Evolutionary conservation across 2,888 invertebrate genomes (phyloP).

Genomic region (Cantharis rufa): DNA sequence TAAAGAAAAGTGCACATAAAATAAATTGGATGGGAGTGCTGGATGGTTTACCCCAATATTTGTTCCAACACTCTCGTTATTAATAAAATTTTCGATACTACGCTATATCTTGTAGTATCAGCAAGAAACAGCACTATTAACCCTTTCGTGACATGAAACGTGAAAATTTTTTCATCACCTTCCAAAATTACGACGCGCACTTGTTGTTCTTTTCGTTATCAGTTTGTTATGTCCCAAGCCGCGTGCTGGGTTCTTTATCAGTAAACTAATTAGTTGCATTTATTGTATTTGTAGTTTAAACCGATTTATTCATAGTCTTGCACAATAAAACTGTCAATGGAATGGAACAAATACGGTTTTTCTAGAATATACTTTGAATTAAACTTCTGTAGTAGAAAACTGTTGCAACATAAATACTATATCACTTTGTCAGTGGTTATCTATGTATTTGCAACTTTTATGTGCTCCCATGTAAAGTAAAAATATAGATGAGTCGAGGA

Average conservation of each 20-base stretch:
- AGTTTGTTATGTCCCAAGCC: background rate
- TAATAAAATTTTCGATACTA: background rate
- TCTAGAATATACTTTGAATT: background rate
- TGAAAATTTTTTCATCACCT: no score
- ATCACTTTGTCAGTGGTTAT: background rate
- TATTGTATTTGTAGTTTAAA: background rate
- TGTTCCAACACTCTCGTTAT: background rate
- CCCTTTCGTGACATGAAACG: conserved; percentile 19
- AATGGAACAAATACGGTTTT: background rate
- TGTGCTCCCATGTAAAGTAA: background rate
- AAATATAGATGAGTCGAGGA: background rate
- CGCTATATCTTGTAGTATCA: background rate
- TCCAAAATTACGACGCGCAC: background rate
- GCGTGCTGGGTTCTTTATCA: background rate
- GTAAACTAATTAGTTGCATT: background rate
- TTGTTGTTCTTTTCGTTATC: background rate
- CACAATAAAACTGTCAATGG: background rate
- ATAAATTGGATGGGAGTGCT: conserved; percentile 13
- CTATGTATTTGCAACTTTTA: background rate
- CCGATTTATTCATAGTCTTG: background rate
- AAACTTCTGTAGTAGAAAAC: background rate
- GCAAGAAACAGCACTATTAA: conserved; percentile 23
- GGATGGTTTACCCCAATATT: background rate
- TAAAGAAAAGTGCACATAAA: conserved; percentile 9
- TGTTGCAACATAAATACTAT: background rate